Evolutionary conservation across 2,888 invertebrate species (phyloP), one percentile per base, ranked within the genome.

Genomic region (Halictus quadricinctus): DNA sequence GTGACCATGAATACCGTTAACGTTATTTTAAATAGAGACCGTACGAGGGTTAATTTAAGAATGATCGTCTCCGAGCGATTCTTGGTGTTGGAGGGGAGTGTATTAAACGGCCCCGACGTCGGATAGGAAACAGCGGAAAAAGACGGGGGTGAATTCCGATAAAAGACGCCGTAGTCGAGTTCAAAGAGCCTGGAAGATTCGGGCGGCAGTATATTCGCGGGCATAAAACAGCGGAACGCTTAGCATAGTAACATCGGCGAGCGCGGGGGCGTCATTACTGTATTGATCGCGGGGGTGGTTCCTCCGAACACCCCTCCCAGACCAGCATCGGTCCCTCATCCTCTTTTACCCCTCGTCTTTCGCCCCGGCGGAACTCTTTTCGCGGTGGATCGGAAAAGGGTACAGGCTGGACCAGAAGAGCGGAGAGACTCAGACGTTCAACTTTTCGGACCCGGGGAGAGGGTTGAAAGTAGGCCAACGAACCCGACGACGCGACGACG

Each of bases 171-270:
- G 64, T 70, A 66, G 83, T 84, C 81, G 84, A 75, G 79, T 77
- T 88, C 86, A 89, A 89, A 89, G 86, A 88, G 81, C 75, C 79
- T 21, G 43, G 76, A 70, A 69, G 74, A 84, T 84, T 84, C 84
- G 60, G 48, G 76, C 73, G 66, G 78, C 81, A 84, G 83, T 81
- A 83, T 86, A 88, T 88, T 88, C 88, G 87, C 85, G 83, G 78
- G 81, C 76, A 89, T 92, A 92, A 92, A 91, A 90, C 91, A 90
- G 88, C 87, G 88, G 89, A 89, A 89, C 90, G 88, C 87, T 90
- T 91, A 89, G 89, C 88, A 88, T 89, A 86, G 90, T 89, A 90
- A 89, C 89, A 88, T 89, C 87, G 80, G 79, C 21, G 70, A 87
- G 83, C 81, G 87, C 82, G 88, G 81, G 58, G 81, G 86, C 89